These are phyloP conservation scores for Nymphalis c-album DNA, from an alignment of 2,888 invertebrate species.

Conservation along the genomic window DNA sequence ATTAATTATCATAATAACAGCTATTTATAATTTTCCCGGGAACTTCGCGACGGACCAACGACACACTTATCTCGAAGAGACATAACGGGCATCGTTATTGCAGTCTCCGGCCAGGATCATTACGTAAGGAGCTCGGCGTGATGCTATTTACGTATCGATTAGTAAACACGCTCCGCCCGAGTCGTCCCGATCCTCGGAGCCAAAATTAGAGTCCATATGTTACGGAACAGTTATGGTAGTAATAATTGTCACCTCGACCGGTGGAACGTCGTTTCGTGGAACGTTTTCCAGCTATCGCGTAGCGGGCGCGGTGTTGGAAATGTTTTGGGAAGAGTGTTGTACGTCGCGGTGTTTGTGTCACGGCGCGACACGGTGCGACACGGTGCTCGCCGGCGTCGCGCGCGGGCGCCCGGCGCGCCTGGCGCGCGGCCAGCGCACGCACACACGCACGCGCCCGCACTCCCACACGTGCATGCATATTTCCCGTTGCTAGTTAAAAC, in stretches of 20 bases:
- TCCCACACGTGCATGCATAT: constrained; percentile 46
- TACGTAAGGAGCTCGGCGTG: constrained; percentile 53
- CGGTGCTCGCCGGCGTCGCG: constrained; percentile 41
- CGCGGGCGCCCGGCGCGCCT: constrained; percentile 44
- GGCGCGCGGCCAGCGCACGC: constrained; percentile 46
- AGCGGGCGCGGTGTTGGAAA: background rate
- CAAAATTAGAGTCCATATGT: constrained; percentile 62
- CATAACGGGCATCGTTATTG: constrained; percentile 39
- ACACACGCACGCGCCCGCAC: constrained; percentile 41
- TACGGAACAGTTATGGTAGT: constrained; percentile 63
- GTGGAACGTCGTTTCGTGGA: background rate
- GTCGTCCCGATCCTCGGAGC: constrained; percentile 48
- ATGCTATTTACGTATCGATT: constrained; percentile 55
- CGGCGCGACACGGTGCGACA: constrained; percentile 26
- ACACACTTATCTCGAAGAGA: constrained; percentile 26
- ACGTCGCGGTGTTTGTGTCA: constrained; percentile 8
- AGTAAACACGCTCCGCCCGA: constrained; percentile 53
- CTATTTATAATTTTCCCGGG: constrained; percentile 32
- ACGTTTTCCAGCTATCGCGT: constrained; percentile 38
- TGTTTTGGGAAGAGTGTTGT: background rate
- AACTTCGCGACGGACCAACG: constrained; percentile 4
- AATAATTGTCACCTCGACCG: constrained; percentile 58
- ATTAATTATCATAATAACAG: constrained; percentile 18
- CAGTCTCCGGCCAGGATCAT: constrained; percentile 49
- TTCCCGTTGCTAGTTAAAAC: constrained; percentile 71